Percentiles rank a stretch among this genome's conserved stretches.
Evolutionary conservation across 1,140 invertebrate genomes (phyloP).

Genomic region (Adelges cooleyi): DNA sequence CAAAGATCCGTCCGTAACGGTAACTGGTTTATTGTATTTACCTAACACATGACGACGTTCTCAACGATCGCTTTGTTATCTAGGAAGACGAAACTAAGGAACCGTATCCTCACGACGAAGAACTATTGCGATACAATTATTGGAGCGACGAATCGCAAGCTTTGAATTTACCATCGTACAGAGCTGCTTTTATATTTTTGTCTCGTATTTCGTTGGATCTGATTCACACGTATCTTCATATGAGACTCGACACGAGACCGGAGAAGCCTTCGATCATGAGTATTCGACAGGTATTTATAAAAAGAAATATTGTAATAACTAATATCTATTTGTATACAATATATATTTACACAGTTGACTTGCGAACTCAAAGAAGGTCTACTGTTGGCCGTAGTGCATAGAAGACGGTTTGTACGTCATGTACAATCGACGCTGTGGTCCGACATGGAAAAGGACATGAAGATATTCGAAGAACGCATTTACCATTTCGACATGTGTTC

Average conservation of each 20-base stretch:
- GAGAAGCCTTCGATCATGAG: conserved; percentile 73
- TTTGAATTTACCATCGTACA: conserved; percentile 71
- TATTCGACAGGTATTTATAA: conserved; percentile 53
- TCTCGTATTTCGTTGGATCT: conserved; percentile 70
- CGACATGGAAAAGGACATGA: conserved; percentile 47
- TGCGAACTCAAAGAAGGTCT: conserved; percentile 76
- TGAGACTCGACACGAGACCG: conserved; percentile 71
- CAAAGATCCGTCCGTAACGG: conserved; percentile 42
- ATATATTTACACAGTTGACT: conserved; percentile 68
- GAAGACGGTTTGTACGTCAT: conserved; percentile 36
- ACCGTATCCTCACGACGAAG: conserved; percentile 31
- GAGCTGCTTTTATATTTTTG: conserved; percentile 70
- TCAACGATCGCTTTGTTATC: neutral
- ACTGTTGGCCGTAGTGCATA: conserved; percentile 61
- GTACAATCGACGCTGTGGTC: conserved; percentile 23
- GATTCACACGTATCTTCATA: conserved; percentile 72
- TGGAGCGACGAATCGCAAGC: conserved; percentile 63
- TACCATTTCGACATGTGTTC: conserved; percentile 65
- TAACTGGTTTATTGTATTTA: conserved; percentile 31
- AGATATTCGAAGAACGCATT: conserved; percentile 47
- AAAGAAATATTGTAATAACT: neutral
- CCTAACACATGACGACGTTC: neutral
- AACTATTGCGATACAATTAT: conserved; percentile 53
- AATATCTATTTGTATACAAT: neutral
- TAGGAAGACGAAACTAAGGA: conserved; percentile 12